Base-by-base conservation (phyloP, 2,888 invertebrate species). In the Disparrhopalites patrizii region DNA sequence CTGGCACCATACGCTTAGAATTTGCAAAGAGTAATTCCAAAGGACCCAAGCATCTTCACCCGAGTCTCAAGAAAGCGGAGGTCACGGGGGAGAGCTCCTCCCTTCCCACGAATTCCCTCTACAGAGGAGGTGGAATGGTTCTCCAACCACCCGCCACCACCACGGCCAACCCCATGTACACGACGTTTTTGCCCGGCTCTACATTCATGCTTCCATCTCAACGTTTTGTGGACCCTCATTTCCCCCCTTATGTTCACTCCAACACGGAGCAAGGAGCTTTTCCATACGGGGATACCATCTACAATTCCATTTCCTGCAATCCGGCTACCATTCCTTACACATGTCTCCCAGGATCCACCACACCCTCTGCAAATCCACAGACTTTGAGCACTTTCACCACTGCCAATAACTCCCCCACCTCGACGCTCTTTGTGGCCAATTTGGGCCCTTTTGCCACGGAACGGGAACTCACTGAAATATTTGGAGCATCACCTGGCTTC, bases 401-500 rank as follows among this genome's bases (percentile, higher is more conserved):
- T 5, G n/a, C 43, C 5, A n/a, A 20, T 20, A 18, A 43, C 43
- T 10, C 43, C 4, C 60, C 60, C 5, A 28, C 31, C 47, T 50
- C 60, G 1, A 60, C 60, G 1, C 28, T 60, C 2, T 60, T 60
- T 28, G 50, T 60, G 2, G 60, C 43, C 10, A 60, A 60, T 47
- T 23, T 60, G 20, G 50, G 50, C 15, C 27, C 50, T 1, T 60
- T 60, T 31, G 60, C 50, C 18, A 50, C 30, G 18, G 60, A 47
- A n/a, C 3, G 15, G 31, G 60, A 60, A n/a, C 8, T 60, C n/a
- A 30, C 47, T 1, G 43, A 50, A 30, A 10, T 60, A 28, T 60
- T 65, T 62, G 68, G 27, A 90, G 95, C 94, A 87, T 93, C 95
- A 86, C 90, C 93, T 84, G 97, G 97, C 83, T 97, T 95, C 89